phyloP scores from a whole-genome alignment of 2,113 vertebrate species.

The Corythaeola cristata region DNA sequence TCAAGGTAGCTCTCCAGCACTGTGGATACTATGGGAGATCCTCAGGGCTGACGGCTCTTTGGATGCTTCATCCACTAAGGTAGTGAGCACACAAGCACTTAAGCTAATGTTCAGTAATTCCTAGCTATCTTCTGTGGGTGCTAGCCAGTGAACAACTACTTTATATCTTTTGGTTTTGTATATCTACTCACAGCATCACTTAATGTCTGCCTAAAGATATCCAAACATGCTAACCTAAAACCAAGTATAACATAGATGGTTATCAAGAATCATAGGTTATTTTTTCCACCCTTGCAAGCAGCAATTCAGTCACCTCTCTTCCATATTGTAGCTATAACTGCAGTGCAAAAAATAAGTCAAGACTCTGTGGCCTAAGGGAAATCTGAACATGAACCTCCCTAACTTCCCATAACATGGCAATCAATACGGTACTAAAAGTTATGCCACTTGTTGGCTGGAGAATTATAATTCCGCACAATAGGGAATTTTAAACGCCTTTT shows the following conservation, averaged over 20 bases:
- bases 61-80: background rate
- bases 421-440: background rate
- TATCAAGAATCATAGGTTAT: background rate
- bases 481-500: background rate
- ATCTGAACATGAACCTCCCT: background rate
- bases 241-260: accelerated
- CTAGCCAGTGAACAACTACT: background rate
- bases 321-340: background rate
- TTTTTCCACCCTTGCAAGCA: background rate
- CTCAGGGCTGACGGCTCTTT: background rate
- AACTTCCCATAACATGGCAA: background rate
- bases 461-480: background rate
- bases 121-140: background rate
- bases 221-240: background rate
- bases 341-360: background rate
- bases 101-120: background rate
- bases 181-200: background rate
- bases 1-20: accelerated
- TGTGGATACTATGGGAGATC: background rate
- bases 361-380: background rate
- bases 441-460: background rate
- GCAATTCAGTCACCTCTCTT: background rate
- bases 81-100: background rate
- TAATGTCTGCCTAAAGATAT: background rate
- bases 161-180: background rate